Evolutionary conservation across 2,888 invertebrate species (phyloP).

Genomic region (Coelinius sp.): DNA sequence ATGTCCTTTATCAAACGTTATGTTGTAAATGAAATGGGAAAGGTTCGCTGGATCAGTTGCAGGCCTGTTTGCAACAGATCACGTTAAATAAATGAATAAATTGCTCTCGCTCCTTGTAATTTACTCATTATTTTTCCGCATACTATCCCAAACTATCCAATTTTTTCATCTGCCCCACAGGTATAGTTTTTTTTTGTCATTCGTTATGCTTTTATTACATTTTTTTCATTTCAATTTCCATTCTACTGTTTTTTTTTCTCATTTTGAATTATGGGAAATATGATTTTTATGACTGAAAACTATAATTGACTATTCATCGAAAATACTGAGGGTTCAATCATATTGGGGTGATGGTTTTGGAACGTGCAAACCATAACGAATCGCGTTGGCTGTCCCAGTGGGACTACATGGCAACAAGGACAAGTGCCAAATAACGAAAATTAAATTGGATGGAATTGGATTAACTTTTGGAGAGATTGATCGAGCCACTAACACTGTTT

Average conservation of each 20-base stretch:
- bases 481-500: slow-evolving; percentile 12
- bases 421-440: slow-evolving; percentile 26
- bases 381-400: slow-evolving; percentile 12
- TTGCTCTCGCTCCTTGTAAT: no score
- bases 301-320: slow-evolving; percentile 20
- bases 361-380: slow-evolving; percentile 19
- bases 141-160: no score
- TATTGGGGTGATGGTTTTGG: slow-evolving; percentile 6
- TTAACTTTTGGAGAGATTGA: slow-evolving; percentile 47
- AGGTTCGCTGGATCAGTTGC: no score
- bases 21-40: no score
- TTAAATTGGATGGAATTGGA: slow-evolving; percentile 33
- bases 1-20: no score
- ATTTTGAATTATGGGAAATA: slow-evolving; percentile 5
- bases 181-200: not conserved
- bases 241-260: not conserved
- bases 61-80: no score
- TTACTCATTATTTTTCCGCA: no score
- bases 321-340: slow-evolving; percentile 9
- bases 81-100: no score
- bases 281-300: slow-evolving; percentile 4
- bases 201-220: not conserved
- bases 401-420: not conserved
- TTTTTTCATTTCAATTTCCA: not conserved
- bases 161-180: not conserved